phyloP scores from a whole-genome alignment of 2,113 vertebrate species.

The Acrocephalus kingi region DNA sequence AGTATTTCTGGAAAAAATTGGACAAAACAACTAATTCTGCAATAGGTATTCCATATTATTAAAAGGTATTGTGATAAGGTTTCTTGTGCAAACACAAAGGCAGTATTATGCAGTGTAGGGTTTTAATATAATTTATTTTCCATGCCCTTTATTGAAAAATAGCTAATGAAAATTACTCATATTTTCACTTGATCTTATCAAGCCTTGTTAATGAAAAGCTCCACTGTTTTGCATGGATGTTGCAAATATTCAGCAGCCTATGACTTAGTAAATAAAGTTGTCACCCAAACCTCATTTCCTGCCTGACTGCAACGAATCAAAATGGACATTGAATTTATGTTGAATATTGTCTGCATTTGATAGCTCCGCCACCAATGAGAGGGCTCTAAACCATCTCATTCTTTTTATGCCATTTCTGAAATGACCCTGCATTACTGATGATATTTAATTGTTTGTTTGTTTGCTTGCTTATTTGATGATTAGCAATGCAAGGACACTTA shows the following conservation, averaged over 20 bases:
- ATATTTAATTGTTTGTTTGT: background rate
- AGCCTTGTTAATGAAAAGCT: slow-evolving; percentile 60
- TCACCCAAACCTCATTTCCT: slow-evolving; percentile 75
- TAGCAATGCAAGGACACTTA: background rate
- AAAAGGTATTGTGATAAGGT: slow-evolving; percentile 51
- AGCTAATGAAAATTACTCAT: slow-evolving; percentile 69
- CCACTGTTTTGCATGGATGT: slow-evolving; percentile 46
- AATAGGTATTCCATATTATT: slow-evolving; percentile 36
- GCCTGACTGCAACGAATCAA: slow-evolving; percentile 23
- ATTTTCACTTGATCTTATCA: slow-evolving; percentile 58
- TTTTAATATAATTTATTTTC: slow-evolving; percentile 69
- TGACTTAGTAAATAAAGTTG: slow-evolving; percentile 75
- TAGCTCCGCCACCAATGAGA: slow-evolving; percentile 12
- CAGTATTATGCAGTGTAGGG: slow-evolving; percentile 41
- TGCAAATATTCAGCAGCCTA: slow-evolving; percentile 65
- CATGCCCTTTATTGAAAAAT: slow-evolving; percentile 64
- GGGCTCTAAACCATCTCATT: background rate
- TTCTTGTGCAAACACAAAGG: slow-evolving; percentile 53
- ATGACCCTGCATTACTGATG: background rate
- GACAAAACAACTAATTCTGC: slow-evolving; percentile 12
- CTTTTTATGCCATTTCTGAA: background rate
- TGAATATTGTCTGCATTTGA: slow-evolving; percentile 70
- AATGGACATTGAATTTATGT: slow-evolving; percentile 73
- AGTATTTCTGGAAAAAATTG: slow-evolving; percentile 40
- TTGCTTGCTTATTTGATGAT: background rate